A percentile compares a stretch with the other conserved stretches of the same genome.
Evolutionary conservation across 2,888 invertebrate genomes (phyloP).

Genomic region (Mantis religiosa): DNA sequence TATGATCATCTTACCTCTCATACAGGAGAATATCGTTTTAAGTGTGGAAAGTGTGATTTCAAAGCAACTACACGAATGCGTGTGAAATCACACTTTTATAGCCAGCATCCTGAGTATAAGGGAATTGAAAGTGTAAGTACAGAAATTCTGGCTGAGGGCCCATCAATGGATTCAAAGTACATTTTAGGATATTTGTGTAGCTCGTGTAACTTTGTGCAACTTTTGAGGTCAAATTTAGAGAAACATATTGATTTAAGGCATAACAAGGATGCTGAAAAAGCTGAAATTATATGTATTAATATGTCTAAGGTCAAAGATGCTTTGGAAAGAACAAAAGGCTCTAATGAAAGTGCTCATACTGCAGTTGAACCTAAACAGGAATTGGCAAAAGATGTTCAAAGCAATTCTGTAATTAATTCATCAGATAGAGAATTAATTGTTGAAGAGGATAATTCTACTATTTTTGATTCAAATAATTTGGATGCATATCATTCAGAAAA

Average conservation of each 20-base stretch:
- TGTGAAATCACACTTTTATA: constrained; percentile 29
- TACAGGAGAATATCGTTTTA: constrained; percentile 71
- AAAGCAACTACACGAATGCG: constrained; percentile 22
- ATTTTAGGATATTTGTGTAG: constrained; percentile 62
- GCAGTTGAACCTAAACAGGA: background rate
- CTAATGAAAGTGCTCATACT: background rate
- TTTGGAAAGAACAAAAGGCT: background rate
- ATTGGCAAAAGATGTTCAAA: background rate
- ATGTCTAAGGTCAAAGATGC: constrained; percentile 37
- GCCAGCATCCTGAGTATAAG: constrained; percentile 20
- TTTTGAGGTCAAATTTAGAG: constrained; percentile 56
- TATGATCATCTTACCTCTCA: constrained; percentile 72
- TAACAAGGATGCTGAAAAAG: constrained; percentile 45
- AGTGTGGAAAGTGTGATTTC: constrained; percentile 57
- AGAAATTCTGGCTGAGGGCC: constrained; percentile 36
- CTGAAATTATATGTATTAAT: constrained; percentile 46
- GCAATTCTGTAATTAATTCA: background rate
- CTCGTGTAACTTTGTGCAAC: constrained; percentile 69
- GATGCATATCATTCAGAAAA: background rate
- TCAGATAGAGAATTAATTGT: background rate
- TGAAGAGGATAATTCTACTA: background rate
- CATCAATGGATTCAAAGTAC: constrained; percentile 36
- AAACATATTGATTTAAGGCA: constrained; percentile 58
- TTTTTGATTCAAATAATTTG: background rate
- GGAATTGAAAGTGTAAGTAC: background rate